A percentile compares a stretch with the other conserved stretches of the same genome.
phyloP scores from a whole-genome alignment of 2,113 vertebrate genomes.

The Notarius quadriscutis region DNA sequence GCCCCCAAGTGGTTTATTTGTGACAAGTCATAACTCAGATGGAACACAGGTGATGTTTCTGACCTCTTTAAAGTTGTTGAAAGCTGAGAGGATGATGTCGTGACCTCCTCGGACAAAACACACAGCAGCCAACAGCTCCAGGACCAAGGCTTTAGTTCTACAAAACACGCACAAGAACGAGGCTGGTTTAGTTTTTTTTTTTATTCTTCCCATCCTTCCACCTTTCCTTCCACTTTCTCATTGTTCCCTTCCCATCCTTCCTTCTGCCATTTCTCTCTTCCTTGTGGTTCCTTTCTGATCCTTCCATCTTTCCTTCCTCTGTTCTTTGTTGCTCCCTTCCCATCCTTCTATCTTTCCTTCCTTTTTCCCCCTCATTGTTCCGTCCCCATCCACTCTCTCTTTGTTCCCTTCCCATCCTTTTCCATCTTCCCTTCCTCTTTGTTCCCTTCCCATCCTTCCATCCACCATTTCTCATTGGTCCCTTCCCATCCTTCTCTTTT shows the following conservation, averaged over 20 bases:
- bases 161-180: neutral
- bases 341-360: no score
- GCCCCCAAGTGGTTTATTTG: neutral
- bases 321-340: neutral
- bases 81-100: conserved; percentile 86
- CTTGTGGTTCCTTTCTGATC: neutral
- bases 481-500: no score
- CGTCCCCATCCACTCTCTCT: neutral
- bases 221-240: neutral
- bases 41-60: neutral
- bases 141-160: conserved; percentile 89
- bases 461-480: no score
- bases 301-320: neutral
- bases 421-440: neutral
- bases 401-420: no score
- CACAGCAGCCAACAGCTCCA: conserved; percentile 88
- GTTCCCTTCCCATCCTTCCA: no score
- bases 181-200: neutral
- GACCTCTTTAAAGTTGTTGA: conserved; percentile 91
- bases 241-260: neutral
- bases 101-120: conserved; percentile 89
- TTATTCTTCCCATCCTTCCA: neutral
- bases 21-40: neutral
- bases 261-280: neutral
- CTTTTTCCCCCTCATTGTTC: neutral